Conservation (phyloP, 2,113 vertebrate genomes). For the Odobenus rosmarus region DNA sequence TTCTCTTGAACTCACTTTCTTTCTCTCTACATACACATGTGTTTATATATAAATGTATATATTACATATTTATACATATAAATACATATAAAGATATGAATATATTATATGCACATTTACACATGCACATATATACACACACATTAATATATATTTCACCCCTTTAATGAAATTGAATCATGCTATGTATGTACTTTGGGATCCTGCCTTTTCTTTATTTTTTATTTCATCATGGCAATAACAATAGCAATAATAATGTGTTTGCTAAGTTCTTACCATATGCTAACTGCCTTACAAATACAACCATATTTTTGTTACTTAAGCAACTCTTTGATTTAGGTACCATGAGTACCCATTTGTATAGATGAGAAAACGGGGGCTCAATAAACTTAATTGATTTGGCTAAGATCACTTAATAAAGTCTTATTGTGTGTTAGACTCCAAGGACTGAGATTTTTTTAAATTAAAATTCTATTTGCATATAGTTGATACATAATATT, state of each 20-base stretch:
- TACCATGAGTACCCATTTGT: not conserved
- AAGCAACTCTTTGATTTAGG: not conserved
- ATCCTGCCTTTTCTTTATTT: not conserved
- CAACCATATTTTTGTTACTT: not conserved
- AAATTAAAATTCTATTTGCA: not conserved
- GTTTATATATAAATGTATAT: not conserved
- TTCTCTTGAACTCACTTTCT: not conserved
- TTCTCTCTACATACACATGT: not conserved
- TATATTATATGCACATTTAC: not conserved
- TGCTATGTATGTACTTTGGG: not conserved
- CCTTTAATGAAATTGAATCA: slow-evolving; percentile 5
- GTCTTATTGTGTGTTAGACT: not conserved
- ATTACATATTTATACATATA: not conserved
- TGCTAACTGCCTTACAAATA: not conserved
- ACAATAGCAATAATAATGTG: not conserved
- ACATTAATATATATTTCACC: not conserved
- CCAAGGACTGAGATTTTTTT: not conserved
- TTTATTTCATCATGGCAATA: not conserved
- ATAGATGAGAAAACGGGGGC: not conserved
- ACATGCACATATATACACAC: not conserved
- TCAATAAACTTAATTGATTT: not conserved
- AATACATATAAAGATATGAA: not conserved
- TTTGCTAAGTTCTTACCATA: not conserved
- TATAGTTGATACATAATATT: not conserved
- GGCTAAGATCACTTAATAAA: not conserved